Conservation (phyloP, 1,140 invertebrate genomes). For the Dinothrombium tinctorium region DNA sequence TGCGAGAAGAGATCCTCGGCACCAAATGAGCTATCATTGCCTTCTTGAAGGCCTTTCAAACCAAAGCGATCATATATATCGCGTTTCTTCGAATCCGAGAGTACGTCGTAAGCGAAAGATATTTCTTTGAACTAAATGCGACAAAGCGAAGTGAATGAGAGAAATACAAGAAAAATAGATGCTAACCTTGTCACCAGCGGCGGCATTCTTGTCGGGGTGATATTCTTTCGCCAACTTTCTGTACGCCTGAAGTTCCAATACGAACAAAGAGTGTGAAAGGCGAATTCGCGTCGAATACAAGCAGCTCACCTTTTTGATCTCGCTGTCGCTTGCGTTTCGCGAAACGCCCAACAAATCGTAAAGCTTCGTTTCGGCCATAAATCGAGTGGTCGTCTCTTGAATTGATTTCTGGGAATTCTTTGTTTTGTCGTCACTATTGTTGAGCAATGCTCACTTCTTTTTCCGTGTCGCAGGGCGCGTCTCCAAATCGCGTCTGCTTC, state of each 20-base stretch:
- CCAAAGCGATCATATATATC: constrained; percentile 48
- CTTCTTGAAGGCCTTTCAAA: constrained; percentile 47
- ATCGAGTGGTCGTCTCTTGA: background rate
- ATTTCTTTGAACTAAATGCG: constrained; percentile 69
- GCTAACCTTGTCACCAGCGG: constrained; percentile 49
- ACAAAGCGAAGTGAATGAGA: background rate
- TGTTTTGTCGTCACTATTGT: no score
- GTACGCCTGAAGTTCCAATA: constrained; percentile 31
- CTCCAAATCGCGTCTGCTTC: no score
- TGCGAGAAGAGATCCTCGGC: constrained; percentile 90
- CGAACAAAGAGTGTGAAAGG: background rate
- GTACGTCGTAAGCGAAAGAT: constrained; percentile 91
- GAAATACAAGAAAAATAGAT: background rate
- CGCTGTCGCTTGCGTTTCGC: constrained; percentile 57
- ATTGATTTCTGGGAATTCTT: no score
- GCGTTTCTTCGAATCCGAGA: constrained; percentile 29
- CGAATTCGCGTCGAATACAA: background rate
- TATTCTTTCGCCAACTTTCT: constrained; percentile 85
- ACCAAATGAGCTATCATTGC: constrained; percentile 33
- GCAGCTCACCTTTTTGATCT: constrained; percentile 76
- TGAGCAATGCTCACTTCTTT: no score
- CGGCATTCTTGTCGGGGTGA: constrained; percentile 97
- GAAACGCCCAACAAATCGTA: constrained; percentile 89
- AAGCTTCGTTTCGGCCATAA: constrained; percentile 53
- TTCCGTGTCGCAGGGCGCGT: no score